A percentile compares a stretch with the other conserved stretches of the same genome.
These are phyloP conservation scores for Neoniphon sammara DNA, from an alignment of 2,797 vertebrate genomes.

Conservation along the genomic window DNA sequence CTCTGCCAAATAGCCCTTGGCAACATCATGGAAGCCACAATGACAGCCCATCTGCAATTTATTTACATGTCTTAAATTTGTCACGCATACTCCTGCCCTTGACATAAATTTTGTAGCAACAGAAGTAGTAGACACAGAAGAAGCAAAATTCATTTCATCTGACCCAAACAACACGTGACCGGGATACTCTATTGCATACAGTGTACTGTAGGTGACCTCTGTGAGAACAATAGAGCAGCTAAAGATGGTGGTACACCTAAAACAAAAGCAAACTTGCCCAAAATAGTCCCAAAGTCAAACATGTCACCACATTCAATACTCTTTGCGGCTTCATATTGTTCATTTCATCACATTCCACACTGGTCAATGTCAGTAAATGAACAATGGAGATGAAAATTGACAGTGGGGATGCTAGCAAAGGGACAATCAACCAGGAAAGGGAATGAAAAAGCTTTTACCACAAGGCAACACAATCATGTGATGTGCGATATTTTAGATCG, in stretches of 20 bases:
- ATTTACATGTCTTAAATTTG: conserved; percentile 71
- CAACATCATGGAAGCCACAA: conserved; percentile 62
- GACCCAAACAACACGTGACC: conserved; percentile 35
- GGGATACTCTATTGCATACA: conserved; percentile 27
- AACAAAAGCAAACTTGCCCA: not conserved
- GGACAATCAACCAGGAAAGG: conserved; percentile 68
- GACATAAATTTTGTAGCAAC: conserved; percentile 45
- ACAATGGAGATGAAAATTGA: too few species aligned
- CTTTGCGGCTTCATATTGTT: conserved; percentile 31
- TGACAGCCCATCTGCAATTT: conserved; percentile 70
- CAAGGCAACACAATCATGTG: conserved; percentile 65
- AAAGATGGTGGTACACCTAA: not conserved
- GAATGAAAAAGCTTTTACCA: conserved; percentile 65
- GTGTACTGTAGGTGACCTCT: conserved; percentile 49
- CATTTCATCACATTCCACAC: conserved; percentile 49
- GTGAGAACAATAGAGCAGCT: conserved; percentile 36
- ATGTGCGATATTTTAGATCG: conserved; percentile 65
- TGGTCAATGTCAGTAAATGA: too few species aligned
- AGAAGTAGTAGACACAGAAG: conserved; percentile 34
- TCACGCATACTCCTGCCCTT: conserved; percentile 39
- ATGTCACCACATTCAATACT: conserved; percentile 20
- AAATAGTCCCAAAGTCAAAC: conserved; percentile 2
- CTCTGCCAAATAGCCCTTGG: conserved; percentile 74
- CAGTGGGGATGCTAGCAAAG: conserved; percentile 48
- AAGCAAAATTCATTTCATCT: conserved; percentile 49